Evolutionary conservation across 1,140 invertebrate species (phyloP).

Genomic region (Eurosta solidaginis): DNA sequence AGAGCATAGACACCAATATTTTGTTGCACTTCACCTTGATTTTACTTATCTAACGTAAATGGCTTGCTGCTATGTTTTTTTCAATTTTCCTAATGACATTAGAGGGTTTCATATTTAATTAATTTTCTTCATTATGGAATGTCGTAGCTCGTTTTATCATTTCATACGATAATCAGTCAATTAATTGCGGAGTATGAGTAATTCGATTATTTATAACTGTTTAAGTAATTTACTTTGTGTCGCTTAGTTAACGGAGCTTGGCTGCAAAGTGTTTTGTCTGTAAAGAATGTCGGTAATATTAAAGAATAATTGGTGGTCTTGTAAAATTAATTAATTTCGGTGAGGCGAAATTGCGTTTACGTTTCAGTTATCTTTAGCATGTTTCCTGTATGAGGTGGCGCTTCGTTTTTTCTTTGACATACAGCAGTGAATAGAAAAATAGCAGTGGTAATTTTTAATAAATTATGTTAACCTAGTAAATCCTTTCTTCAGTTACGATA

Average conservation of each 20-base stretch:
- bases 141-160: not conserved
- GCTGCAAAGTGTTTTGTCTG: no score
- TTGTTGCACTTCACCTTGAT: not conserved
- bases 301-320: not conserved
- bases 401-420: no score
- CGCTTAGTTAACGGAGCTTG: no score
- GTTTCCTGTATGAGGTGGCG: not conserved
- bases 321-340: not conserved
- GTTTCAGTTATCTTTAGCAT: not conserved
- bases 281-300: no score
- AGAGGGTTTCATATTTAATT: conserved; percentile 3
- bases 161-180: not conserved
- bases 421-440: no score
- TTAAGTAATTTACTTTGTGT: no score
- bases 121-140: not conserved
- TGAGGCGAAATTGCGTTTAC: not conserved
- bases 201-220: not conserved
- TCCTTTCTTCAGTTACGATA: no score
- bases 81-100: not conserved
- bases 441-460: no score
- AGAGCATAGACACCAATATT: no score
- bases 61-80: no score
- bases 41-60: not conserved
- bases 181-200: not conserved
- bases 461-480: no score